Evolutionary conservation across 2,888 invertebrate species (phyloP), one percentile per base, ranked within the genome.

Genomic region (Nomada ferruginata): DNA sequence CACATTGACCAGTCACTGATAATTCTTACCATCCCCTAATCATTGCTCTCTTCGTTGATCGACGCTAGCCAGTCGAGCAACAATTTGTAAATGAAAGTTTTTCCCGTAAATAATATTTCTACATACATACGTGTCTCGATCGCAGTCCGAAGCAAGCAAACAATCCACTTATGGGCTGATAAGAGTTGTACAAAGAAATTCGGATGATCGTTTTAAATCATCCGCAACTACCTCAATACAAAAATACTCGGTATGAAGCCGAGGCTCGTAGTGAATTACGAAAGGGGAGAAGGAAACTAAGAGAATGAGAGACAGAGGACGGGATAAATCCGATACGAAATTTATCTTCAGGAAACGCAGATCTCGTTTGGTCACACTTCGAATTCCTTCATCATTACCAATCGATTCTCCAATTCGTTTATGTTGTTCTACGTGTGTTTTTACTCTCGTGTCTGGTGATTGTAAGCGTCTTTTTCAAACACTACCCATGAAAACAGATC

Each of bases 211-310:
- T 79, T 73, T 75, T 59, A 69, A 71, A 52, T 42, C 70, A 69
- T 79, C 77, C 73, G 55, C 20, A 76, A 66, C 82, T 87, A 86
- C 85, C 86, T 87, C 85, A 85, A 36, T 71, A 44, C 20, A 0
- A 70, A 70, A 59, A 61, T 36, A 36, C 29, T 85, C 83, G 79
- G 80, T 87, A 82, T 86, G 84, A 87, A 79, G 36, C 84, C 87
- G 78, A 69, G 72, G 65, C 60, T 84, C 63, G 55, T 82, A 66
- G 69, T 63, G 20, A 73, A 78, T 73, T 60, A 55, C 20, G 50
- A 70, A 29, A 44, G 13, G 53, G 74, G n/a, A 64, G 42, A 74
- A 57, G 23, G 23, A 10, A 11, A 57, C 13, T 13, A 10, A 57
- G 61, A 70, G 23, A 60, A 52, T 15, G 36, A 60, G 20, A 60